Percentiles rank a stretch among this genome's conserved stretches.
Evolutionary conservation across 1,140 invertebrate species (phyloP).

Genomic region (Musca domestica): DNA sequence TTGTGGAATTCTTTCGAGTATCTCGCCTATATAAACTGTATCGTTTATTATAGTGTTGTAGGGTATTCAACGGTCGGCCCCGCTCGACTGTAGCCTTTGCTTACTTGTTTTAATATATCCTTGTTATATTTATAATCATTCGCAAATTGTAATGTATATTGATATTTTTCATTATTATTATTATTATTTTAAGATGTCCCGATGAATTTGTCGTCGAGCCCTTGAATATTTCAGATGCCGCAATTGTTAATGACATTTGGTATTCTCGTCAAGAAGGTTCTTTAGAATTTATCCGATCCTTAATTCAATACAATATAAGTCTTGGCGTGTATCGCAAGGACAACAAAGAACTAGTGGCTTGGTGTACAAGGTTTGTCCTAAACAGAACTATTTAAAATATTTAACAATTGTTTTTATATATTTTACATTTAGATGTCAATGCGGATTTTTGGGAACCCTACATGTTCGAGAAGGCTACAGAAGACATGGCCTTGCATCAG

Average conservation of each 20-base stretch:
- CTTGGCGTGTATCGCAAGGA: constrained; percentile 12
- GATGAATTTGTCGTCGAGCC: neutral
- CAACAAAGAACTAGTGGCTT: constrained; percentile 15
- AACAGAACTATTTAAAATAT: neutral
- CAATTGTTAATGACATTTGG: constrained; percentile 9
- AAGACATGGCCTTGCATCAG: neutral
- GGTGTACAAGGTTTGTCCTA: constrained; percentile 20
- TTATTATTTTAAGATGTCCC: neutral
- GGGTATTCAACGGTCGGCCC: too few relatives aligned
- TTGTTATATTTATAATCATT: neutral
- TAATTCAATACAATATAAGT: constrained; percentile 18
- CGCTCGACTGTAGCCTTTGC: too few relatives aligned
- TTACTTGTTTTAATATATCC: too few relatives aligned
- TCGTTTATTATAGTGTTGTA: too few relatives aligned
- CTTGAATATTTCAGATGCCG: neutral
- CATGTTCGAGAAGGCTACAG: neutral
- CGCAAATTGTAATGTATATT: neutral
- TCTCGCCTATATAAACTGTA: too few relatives aligned
- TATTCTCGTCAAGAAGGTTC: constrained; percentile 10
- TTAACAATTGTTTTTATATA: neutral
- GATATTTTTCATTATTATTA: neutral
- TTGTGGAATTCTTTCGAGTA: too few relatives aligned
- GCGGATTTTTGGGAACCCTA: neutral
- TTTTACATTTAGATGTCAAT: neutral
- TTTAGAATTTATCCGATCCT: neutral